Conservation (phyloP, 2,113 vertebrate genomes). For the Garra rufa region DNA sequence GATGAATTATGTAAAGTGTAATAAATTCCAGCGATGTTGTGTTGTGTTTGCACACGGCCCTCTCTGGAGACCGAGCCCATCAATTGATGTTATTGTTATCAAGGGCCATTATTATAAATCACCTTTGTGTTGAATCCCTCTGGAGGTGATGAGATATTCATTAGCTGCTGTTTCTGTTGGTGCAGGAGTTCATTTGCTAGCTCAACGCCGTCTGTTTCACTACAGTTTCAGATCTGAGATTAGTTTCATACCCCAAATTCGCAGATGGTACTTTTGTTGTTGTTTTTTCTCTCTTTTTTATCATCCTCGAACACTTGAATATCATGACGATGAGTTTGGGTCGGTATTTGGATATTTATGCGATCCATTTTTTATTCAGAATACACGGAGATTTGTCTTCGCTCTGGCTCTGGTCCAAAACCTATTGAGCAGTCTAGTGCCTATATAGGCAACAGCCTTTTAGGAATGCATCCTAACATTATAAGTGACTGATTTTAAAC, state of each 20-base stretch:
- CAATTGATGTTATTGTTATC: slow-evolving; percentile 63
- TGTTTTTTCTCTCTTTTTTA: background rate
- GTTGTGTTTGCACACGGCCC: background rate
- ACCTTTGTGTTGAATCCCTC: slow-evolving; percentile 26
- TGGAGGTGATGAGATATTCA: slow-evolving; percentile 39
- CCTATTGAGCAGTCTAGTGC: background rate
- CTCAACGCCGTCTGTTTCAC: slow-evolving; percentile 29
- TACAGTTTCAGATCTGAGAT: background rate
- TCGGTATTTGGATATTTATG: background rate
- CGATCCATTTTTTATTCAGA: background rate
- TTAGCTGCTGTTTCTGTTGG: slow-evolving; percentile 24
- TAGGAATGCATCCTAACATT: background rate
- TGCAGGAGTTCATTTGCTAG: slow-evolving; percentile 11
- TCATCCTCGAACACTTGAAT: background rate
- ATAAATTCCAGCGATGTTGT: slow-evolving; percentile 33
- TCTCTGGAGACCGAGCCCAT: slow-evolving; percentile 47
- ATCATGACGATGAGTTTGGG: background rate
- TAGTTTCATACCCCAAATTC: slow-evolving; percentile 21
- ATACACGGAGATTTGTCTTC: background rate
- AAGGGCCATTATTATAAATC: slow-evolving; percentile 43
- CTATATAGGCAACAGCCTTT: background rate
- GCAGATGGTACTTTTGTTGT: slow-evolving; percentile 1
- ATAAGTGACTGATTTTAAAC: background rate
- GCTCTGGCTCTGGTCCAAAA: background rate
- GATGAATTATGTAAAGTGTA: slow-evolving; percentile 62